phyloP scores from a whole-genome alignment of 1,140 invertebrate genomes.

The Euwallacea fornicatus region DNA sequence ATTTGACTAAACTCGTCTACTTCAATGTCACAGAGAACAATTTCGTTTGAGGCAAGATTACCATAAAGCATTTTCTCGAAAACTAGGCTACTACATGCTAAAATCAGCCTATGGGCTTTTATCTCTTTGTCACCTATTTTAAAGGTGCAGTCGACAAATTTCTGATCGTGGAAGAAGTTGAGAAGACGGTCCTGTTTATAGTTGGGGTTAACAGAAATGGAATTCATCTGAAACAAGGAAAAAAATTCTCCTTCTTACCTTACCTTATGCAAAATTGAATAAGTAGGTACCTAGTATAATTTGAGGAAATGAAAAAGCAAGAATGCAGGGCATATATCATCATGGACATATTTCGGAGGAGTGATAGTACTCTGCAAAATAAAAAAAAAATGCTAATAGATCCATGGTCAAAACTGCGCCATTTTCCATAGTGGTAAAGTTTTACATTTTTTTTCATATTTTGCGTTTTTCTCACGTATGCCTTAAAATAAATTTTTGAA shows the following conservation, averaged over 20 bases:
- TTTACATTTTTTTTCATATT: too few species aligned
- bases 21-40: constrained; percentile 58
- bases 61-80: constrained; percentile 76
- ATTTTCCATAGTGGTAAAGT: too few species aligned
- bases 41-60: constrained; percentile 58
- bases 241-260: too few species aligned
- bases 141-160: constrained; percentile 57
- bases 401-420: too few species aligned
- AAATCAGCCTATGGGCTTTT: constrained; percentile 67
- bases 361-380: too few species aligned
- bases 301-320: too few species aligned
- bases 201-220: neutral
- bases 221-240: constrained; percentile 21
- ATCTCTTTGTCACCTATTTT: constrained; percentile 57
- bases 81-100: constrained; percentile 71
- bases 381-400: too few species aligned
- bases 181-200: constrained; percentile 31
- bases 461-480: too few species aligned
- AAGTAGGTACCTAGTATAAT: too few species aligned
- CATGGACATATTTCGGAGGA: neutral
- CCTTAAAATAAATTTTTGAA: neutral
- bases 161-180: constrained; percentile 32
- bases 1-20: constrained; percentile 59
- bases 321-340: neutral
- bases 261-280: too few species aligned